phyloP scores from a whole-genome alignment of 2,113 vertebrate species.

The Glareola pratincola region DNA sequence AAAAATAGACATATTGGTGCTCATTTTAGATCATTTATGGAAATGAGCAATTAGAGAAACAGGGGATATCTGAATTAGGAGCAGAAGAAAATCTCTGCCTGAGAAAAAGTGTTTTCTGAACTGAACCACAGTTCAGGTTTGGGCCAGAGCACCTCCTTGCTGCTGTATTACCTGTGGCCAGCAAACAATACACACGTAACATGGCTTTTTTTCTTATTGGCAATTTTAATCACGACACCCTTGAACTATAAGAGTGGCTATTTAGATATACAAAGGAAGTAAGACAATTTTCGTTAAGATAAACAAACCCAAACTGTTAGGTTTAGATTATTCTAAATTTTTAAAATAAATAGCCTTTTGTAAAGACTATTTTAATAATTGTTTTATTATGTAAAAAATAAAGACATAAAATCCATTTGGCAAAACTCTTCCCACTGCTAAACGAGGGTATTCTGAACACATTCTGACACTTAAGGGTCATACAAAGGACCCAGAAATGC shows the following conservation, averaged over 20 bases:
- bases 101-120: background rate
- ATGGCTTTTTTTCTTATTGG: background rate
- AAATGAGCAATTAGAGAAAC: background rate
- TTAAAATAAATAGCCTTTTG: background rate
- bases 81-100: background rate
- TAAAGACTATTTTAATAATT: background rate
- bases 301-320: background rate
- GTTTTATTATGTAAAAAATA: background rate
- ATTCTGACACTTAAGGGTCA: background rate
- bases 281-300: background rate
- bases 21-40: background rate
- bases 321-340: background rate
- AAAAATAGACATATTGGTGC: background rate
- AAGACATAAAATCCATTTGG: background rate
- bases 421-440: background rate
- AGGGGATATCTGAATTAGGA: background rate
- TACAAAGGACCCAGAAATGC: background rate
- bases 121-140: background rate
- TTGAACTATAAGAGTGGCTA: background rate
- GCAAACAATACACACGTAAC: background rate
- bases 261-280: background rate
- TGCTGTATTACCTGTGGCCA: background rate
- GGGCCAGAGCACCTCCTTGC: background rate
- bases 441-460: background rate
- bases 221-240: rapidly evolving